These are phyloP conservation scores for Drosophila fuyamai DNA, from an alignment of 1,140 invertebrate species.

Conservation along the genomic window DNA sequence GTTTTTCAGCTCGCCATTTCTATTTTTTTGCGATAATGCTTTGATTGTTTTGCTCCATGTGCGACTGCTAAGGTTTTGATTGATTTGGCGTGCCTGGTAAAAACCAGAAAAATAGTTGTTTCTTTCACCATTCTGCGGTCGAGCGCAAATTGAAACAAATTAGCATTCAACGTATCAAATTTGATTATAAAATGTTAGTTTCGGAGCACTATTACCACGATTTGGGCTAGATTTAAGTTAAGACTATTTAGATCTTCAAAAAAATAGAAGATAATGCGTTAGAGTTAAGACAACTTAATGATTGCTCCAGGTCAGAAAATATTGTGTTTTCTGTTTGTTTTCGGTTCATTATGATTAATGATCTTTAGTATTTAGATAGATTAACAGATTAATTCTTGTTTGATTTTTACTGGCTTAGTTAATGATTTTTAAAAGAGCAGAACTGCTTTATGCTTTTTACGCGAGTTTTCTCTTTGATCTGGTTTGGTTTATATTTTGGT, in stretches of 20 bases:
- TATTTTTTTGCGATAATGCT: constrained; percentile 49
- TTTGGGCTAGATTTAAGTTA: constrained; percentile 2
- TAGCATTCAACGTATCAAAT: constrained; percentile 46
- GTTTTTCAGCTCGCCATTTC: constrained; percentile 9
- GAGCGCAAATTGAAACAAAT: constrained; percentile 57
- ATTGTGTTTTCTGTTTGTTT: constrained; percentile 7
- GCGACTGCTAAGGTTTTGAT: constrained; percentile 35
- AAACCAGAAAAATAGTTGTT: constrained; percentile 14
- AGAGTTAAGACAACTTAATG: constrained; percentile 33
- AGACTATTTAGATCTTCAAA: constrained; percentile 1
- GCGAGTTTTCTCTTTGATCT: constrained; percentile 8
- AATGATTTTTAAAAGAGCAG: constrained; percentile 9
- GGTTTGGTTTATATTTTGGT: constrained; percentile 7
- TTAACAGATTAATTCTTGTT: constrained; percentile 33
- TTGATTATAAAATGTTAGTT: constrained; percentile 48
- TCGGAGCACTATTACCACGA: constrained; percentile 4
- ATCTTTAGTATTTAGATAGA: constrained; percentile 4
- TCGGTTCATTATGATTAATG: constrained; percentile 56
- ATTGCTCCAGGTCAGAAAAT: not conserved
- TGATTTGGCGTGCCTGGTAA: constrained; percentile 41
- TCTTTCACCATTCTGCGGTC: constrained; percentile 33
- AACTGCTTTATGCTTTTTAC: not conserved
- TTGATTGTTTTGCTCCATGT: constrained; percentile 68
- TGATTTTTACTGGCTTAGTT: constrained; percentile 15
- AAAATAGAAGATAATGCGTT: constrained; percentile 1